Conservation (phyloP, 2,888 invertebrate genomes). For the Drosophila algonquin region DNA sequence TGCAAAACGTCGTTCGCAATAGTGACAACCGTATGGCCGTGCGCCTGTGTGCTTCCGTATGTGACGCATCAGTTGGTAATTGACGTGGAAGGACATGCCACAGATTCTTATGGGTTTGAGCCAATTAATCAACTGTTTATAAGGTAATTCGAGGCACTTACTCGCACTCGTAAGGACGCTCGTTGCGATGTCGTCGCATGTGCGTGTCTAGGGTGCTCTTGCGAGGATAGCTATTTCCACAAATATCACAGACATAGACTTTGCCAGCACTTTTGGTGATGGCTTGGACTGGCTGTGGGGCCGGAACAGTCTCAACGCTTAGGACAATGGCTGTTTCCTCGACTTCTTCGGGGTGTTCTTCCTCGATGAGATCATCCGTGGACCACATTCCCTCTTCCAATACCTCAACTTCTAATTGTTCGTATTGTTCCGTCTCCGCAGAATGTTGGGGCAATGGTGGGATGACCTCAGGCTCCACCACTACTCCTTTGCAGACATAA, state of each 20-base stretch:
- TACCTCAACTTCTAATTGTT: constrained; percentile 63
- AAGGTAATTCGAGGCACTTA: constrained; percentile 47
- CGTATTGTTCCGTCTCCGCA: constrained; percentile 37
- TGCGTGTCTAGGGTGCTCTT: constrained; percentile 82
- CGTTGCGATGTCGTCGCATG: constrained; percentile 82
- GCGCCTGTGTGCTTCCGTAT: constrained; percentile 83
- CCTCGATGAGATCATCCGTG: constrained; percentile 57
- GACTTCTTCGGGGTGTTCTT: constrained; percentile 16
- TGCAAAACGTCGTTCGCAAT: constrained; percentile 81
- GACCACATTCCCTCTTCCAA: constrained; percentile 55
- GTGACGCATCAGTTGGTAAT: constrained; percentile 83
- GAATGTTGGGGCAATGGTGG: neutral
- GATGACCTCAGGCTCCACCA: constrained; percentile 2
- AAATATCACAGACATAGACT: constrained; percentile 81
- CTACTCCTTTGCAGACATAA: constrained; percentile 63
- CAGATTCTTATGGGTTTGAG: constrained; percentile 75
- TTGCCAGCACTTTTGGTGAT: constrained; percentile 18
- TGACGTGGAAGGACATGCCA: constrained; percentile 80
- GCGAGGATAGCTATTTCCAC: constrained; percentile 82
- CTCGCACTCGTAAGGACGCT: constrained; percentile 83
- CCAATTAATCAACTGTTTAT: no score
- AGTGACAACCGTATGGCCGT: constrained; percentile 82
- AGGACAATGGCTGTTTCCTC: constrained; percentile 21
- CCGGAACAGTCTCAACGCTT: constrained; percentile 9
- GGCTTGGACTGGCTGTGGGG: neutral